These are phyloP conservation scores for Trichoplusia ni DNA, from an alignment of 1,140 invertebrate species.

Conservation along the genomic window DNA sequence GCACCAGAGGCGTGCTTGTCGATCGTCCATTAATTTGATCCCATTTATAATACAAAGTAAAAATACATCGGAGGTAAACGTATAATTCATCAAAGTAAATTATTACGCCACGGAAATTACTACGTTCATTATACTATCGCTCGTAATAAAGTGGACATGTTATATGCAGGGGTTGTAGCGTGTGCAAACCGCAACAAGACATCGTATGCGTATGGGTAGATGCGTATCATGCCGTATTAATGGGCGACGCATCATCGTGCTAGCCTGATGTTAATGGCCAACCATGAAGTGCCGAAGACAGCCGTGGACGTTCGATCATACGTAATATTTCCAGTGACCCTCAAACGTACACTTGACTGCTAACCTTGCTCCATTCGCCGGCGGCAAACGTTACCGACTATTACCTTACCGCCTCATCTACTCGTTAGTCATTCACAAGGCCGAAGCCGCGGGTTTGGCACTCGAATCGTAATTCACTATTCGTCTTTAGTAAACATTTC, in stretches of 20 bases:
- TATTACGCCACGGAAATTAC: slow-evolving; percentile 63
- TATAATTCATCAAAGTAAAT: slow-evolving; percentile 60
- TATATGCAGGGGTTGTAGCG: background rate
- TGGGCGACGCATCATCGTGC: background rate
- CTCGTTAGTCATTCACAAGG: slow-evolving; percentile 56
- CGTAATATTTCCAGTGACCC: slow-evolving; percentile 40
- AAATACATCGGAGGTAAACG: slow-evolving; percentile 44
- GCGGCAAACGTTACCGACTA: slow-evolving; percentile 40
- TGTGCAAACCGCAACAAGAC: slow-evolving; percentile 9
- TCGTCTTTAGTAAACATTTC: slow-evolving; percentile 13
- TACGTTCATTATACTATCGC: slow-evolving; percentile 60
- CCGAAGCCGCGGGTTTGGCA: slow-evolving; percentile 47
- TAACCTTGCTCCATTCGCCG: slow-evolving; percentile 51
- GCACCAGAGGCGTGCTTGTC: slow-evolving; percentile 21
- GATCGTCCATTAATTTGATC: slow-evolving; percentile 54
- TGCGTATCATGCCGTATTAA: slow-evolving; percentile 3
- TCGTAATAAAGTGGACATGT: slow-evolving; percentile 45
- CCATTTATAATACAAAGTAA: slow-evolving; percentile 52
- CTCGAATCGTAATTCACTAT: slow-evolving; percentile 55
- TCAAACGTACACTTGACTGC: slow-evolving; percentile 43
- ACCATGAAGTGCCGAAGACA: background rate
- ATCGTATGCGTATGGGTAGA: background rate
- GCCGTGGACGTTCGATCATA: slow-evolving; percentile 17
- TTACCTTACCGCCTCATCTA: slow-evolving; percentile 50
- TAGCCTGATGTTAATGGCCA: slow-evolving; percentile 7